Conservation (phyloP, 1,140 invertebrate species). For the Drosophila asahinai region DNA sequence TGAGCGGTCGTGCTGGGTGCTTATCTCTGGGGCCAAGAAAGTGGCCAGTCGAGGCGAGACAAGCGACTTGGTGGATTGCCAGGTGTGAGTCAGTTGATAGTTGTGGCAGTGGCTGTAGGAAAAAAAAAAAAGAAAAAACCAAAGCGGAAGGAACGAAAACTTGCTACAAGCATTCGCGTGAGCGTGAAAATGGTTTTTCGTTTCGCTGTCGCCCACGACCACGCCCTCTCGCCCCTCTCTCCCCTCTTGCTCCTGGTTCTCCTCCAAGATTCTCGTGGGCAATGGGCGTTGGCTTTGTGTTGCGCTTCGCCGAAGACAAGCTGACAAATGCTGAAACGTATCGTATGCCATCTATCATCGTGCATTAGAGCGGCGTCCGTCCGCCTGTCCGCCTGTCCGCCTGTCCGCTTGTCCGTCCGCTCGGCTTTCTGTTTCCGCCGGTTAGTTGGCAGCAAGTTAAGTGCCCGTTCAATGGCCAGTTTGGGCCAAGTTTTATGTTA, state of each 20-base stretch:
- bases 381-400: conserved; percentile 5
- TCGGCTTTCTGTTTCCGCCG: conserved; percentile 34
- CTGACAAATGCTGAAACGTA: conserved; percentile 83
- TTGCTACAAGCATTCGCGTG: conserved; percentile 77
- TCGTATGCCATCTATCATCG: conserved; percentile 83
- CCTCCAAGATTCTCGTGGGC: conserved; percentile 6
- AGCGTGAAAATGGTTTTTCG: conserved; percentile 82
- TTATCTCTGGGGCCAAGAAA: conserved; percentile 57
- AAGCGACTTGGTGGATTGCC: conserved; percentile 51
- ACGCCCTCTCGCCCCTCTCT: not conserved
- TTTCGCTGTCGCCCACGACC: conserved; percentile 53
- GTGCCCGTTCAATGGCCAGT: conserved; percentile 80
- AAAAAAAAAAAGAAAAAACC: conserved; percentile 14
- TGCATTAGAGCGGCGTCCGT: conserved; percentile 71
- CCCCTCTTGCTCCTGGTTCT: not conserved
- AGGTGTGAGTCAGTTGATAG: conserved; percentile 78
- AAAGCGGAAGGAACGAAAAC: conserved; percentile 61
- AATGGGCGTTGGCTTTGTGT: conserved; percentile 75
- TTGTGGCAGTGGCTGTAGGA: conserved; percentile 51
- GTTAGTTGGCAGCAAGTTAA: conserved; percentile 76
- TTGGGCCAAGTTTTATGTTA: conserved; percentile 75
- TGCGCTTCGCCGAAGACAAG: conserved; percentile 80
- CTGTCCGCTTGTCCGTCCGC: conserved; percentile 23
- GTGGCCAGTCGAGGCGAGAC: conserved; percentile 28
- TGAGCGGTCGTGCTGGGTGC: conserved; percentile 48